A percentile compares a stretch with the other conserved stretches of the same genome.
These are phyloP conservation scores for Listronotus oregonensis DNA, from an alignment of 1,140 invertebrate species.

Conservation along the genomic window DNA sequence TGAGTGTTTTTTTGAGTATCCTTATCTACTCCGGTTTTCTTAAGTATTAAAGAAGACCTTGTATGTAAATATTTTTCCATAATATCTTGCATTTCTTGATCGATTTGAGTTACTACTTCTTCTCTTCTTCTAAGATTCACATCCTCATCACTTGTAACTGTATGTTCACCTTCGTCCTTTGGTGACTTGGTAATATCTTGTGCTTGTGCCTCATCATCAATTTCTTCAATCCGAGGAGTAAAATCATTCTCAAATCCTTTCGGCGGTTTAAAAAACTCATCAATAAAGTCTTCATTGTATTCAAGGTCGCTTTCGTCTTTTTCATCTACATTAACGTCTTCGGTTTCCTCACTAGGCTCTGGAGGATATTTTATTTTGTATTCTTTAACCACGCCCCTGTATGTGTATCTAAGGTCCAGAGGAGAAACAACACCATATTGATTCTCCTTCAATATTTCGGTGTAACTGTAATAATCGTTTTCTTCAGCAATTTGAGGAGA, in stretches of 20 bases:
- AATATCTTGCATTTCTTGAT: conserved; percentile 39
- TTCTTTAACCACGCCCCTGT: conserved; percentile 38
- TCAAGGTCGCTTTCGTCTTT: neutral
- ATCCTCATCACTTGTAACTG: neutral
- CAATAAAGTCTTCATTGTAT: conserved; percentile 19
- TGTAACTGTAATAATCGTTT: neutral
- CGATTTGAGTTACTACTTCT: conserved; percentile 23
- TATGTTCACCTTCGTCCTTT: neutral
- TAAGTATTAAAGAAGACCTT: conserved; percentile 30
- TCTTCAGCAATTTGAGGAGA: neutral
- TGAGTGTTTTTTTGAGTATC: neutral
- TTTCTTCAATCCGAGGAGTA: neutral
- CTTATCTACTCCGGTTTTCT: conserved; percentile 1
- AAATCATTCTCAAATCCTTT: neutral
- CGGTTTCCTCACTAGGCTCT: conserved; percentile 8
- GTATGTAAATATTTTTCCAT: conserved; percentile 38
- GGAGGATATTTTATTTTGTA: conserved; percentile 30
- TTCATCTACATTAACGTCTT: conserved; percentile 7
- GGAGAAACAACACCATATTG: conserved; percentile 37
- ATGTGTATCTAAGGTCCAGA: conserved; percentile 24
- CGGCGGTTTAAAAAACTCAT: conserved; percentile 30
- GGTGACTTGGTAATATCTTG: neutral
- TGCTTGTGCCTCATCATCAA: neutral
- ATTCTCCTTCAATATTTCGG: conserved; percentile 34
- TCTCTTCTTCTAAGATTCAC: conserved; percentile 4